Base-by-base conservation (phyloP, 1,140 invertebrate species). In the Apis florea region DNA sequence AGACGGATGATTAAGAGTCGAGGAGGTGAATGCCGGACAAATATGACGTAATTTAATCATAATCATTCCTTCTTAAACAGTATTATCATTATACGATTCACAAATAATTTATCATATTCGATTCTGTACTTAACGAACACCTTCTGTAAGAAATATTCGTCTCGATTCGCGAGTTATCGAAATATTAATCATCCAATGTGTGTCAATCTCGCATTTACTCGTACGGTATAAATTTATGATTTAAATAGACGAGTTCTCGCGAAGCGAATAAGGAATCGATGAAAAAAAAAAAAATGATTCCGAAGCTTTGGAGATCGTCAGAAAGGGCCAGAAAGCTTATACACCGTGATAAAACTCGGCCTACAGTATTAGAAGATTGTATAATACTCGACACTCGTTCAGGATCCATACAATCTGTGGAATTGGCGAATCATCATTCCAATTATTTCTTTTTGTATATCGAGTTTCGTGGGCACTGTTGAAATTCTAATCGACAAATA, bases 341-440 rank as follows among this genome's bases (percentile, higher is more conserved):
- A 12, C 40, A 86, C 78, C 84, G 85, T 86, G 84, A 86, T 86
- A 83, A 79, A 83, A 82, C 84, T 85, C 84, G 85, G 85, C 85
- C 85, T 86, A 86, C 85, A 85, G 67, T 86, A 86, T 82, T 86
- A 77, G 68, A 63, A 51, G 58, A 82, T 64, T 66, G 73, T 69
- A 63, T 54, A 69, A 76, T 59, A 76, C 72, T 82, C 78, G 78
- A 69, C 24, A 21, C 24, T 63, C 51, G n/a, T 51, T 59, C 63
- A 31, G 54, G 26, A 54, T 61, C 21, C 47, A 53, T 26, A 54
- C 21, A 53, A 12, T 17, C 19, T 17, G 15, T 19, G 78, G 24
- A 63, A 51, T 61, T 21, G n/a, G 49, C 63, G 21, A 71, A 40
- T 58, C 31, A 68, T 49, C 24, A 9, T 54, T 72, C 19, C 24